Evolutionary conservation across 2,888 invertebrate species (phyloP).

Genomic region (Ecliptopera silaceata): DNA sequence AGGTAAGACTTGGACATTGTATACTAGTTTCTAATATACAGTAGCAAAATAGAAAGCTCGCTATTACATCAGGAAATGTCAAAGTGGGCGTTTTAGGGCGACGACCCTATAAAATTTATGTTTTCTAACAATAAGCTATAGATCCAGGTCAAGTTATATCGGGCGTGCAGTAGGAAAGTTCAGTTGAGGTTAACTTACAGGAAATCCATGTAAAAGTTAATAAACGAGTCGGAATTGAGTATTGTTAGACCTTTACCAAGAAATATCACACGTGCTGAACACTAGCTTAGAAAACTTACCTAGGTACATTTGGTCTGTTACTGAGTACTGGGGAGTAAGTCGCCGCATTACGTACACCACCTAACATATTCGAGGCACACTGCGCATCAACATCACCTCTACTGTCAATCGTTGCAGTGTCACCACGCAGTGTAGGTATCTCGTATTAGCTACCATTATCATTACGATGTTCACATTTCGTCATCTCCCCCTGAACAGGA

Average conservation of each 20-base stretch:
- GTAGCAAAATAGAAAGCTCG: conserved; percentile 27
- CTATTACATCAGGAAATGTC: conserved; percentile 40
- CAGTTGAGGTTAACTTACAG: conserved; percentile 41
- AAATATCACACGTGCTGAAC: background rate
- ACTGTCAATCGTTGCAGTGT: no score
- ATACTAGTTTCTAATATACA: background rate
- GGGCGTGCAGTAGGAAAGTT: conserved; percentile 40
- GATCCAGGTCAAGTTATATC: conserved; percentile 52
- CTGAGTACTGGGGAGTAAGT: no score
- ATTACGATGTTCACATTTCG: no score
- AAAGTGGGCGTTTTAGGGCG: conserved; percentile 44
- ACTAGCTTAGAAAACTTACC: background rate
- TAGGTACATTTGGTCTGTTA: no score
- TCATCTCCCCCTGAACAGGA: no score
- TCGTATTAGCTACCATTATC: no score
- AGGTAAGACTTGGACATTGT: background rate
- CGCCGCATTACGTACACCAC: no score
- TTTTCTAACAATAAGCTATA: conserved; percentile 62
- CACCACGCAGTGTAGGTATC: no score
- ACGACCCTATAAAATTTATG: conserved; percentile 56
- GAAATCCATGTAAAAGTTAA: conserved; percentile 20
- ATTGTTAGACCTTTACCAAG: background rate
- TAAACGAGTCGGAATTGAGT: background rate
- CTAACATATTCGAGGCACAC: no score
- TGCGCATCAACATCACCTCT: no score